Percentiles rank a stretch among this genome's conserved stretches.
Evolutionary conservation across 1,140 invertebrate genomes (phyloP).

Genomic region (Pseudomyrmex dendroicus): DNA sequence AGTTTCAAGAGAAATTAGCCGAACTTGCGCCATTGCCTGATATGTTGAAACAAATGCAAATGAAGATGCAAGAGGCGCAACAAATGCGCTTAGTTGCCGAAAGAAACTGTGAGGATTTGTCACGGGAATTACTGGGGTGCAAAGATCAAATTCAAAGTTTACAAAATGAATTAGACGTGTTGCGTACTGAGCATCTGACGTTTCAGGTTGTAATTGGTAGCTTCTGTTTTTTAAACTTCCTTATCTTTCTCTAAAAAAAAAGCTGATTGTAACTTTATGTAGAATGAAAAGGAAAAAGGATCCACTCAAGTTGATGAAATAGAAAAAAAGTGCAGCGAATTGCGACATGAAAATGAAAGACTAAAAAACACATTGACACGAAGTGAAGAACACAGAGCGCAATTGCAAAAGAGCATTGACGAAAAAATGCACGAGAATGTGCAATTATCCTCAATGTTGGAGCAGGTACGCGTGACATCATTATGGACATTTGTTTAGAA

Average conservation of each 20-base stretch:
- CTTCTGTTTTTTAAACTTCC: neutral
- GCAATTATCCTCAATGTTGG: constrained; percentile 88
- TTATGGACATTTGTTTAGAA: neutral
- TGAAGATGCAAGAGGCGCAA: constrained; percentile 89
- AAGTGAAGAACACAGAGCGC: constrained; percentile 77
- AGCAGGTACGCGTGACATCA: constrained; percentile 80
- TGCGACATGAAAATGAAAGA: constrained; percentile 85
- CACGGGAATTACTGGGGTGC: constrained; percentile 85
- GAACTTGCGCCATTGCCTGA: constrained; percentile 90
- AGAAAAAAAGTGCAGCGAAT: constrained; percentile 84
- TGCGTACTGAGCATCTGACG: constrained; percentile 75
- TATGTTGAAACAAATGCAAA: constrained; percentile 89
- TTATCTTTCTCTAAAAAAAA: neutral
- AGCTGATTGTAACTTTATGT: neutral
- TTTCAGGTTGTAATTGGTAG: constrained; percentile 65
- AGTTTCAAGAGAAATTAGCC: constrained; percentile 91
- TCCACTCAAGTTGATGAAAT: constrained; percentile 84
- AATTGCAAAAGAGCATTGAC: constrained; percentile 79
- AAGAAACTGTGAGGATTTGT: constrained; percentile 87
- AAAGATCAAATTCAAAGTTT: constrained; percentile 85
- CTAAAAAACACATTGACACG: constrained; percentile 82
- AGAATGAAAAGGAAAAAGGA: constrained; percentile 78
- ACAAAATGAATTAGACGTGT: constrained; percentile 74
- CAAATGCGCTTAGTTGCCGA: constrained; percentile 88
- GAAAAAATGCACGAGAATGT: constrained; percentile 85